phyloP scores from a whole-genome alignment of 92 coral and sea anemone genomes.

The Phenganax marumi region DNA sequence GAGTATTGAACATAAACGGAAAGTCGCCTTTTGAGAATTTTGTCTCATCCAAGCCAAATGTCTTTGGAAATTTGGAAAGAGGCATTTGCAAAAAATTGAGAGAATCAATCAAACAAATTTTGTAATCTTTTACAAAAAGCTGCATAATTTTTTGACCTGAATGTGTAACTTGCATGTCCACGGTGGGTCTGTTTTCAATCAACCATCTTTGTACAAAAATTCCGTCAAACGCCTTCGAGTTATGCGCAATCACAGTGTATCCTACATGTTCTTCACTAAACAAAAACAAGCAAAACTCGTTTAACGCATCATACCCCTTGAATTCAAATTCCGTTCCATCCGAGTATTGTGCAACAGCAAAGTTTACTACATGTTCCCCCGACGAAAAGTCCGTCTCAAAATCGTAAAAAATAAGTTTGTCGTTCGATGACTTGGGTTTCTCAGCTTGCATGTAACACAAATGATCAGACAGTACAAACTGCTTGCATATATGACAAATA shows the following conservation, averaged over 20 bases:
- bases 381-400: too few species aligned
- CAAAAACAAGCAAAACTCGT: slow-evolving; percentile 7
- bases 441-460: too few species aligned
- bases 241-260: slow-evolving; percentile 40
- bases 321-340: slow-evolving; percentile 24
- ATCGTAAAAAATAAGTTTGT: too few species aligned
- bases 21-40: neutral
- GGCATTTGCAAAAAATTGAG: too few species aligned
- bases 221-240: slow-evolving; percentile 28
- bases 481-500: too few species aligned
- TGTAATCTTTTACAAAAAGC: neutral
- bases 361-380: too few species aligned
- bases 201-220: slow-evolving; percentile 29
- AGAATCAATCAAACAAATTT: neutral
- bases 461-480: too few species aligned
- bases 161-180: neutral
- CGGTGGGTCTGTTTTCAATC: too few species aligned
- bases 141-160: neutral
- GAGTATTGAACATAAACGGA: too few species aligned
- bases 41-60: neutral
- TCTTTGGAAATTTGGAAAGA: too few species aligned
- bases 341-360: slow-evolving; percentile 14
- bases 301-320: neutral
- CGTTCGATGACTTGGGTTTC: too few species aligned
- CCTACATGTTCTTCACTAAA: neutral